phyloP scores from a whole-genome alignment of 2,888 invertebrate species.

The Diaperis boleti region DNA sequence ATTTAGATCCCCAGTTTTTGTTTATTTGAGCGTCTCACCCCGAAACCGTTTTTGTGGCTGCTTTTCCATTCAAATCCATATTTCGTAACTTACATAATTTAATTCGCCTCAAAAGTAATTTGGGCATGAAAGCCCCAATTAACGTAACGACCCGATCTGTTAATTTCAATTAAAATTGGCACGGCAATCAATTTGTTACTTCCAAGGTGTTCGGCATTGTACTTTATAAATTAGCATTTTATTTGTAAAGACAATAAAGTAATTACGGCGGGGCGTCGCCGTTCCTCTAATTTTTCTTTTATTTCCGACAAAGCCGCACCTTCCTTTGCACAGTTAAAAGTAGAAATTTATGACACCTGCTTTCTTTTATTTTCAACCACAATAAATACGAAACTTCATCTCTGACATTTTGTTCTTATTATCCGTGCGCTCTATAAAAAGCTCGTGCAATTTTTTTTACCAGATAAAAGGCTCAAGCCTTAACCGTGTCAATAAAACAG shows the following conservation, averaged over 20 bases:
- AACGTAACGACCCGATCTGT: not conserved
- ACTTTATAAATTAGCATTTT: slow-evolving; percentile 1
- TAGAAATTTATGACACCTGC: not conserved
- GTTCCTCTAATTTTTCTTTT: slow-evolving; percentile 1
- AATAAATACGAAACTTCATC: slow-evolving; percentile 18
- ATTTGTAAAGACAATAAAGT: not conserved
- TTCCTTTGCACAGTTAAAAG: slow-evolving; percentile 7
- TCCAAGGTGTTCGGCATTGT: not conserved
- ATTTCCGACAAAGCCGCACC: not conserved
- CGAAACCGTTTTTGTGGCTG: too few relatives aligned
- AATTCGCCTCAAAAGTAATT: not conserved
- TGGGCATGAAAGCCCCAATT: not conserved
- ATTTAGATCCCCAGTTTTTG: slow-evolving; percentile 3
- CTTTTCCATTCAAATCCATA: not conserved
- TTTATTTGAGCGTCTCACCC: not conserved
- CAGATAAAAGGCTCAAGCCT: too few relatives aligned
- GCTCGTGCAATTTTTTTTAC: too few relatives aligned
- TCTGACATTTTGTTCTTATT: slow-evolving; percentile 17
- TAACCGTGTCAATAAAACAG: too few relatives aligned
- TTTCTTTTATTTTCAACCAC: slow-evolving; percentile 10
- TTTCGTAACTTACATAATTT: not conserved
- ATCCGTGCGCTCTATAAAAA: not conserved
- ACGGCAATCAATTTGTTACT: not conserved
- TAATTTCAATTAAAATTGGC: not conserved
- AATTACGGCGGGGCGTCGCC: not conserved